Conservation (phyloP, 2,797 vertebrate species). For the Nothura maculosa region DNA sequence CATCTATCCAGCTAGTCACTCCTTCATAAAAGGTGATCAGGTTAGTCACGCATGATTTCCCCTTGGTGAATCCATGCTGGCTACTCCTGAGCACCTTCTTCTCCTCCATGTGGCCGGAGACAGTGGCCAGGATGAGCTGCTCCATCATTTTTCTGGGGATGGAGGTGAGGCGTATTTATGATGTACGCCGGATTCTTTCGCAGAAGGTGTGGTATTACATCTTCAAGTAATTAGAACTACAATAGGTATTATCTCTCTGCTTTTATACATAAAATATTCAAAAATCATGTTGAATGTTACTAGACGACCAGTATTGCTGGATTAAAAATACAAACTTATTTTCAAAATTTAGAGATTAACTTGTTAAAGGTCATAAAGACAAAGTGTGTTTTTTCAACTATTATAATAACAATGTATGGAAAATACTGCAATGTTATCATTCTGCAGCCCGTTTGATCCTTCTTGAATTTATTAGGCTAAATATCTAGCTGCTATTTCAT, state of each 20-base stretch:
- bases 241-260: not conserved
- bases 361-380: not conserved
- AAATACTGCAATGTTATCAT: not conserved
- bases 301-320: not conserved
- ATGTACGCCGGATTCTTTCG: not conserved
- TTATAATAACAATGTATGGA: not conserved
- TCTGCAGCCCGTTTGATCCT: not conserved
- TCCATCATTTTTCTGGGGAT: no score
- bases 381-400: not conserved
- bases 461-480: not conserved
- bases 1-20: no score
- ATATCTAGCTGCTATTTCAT: not conserved
- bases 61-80: no score
- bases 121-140: no score
- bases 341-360: not conserved
- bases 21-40: no score
- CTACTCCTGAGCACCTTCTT: no score
- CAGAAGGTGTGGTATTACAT: not conserved
- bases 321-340: not conserved
- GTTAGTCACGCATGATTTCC: no score
- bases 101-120: no score
- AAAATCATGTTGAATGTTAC: not conserved
- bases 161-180: no score
- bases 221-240: not conserved
- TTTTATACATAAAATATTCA: not conserved